These are phyloP conservation scores for Tetrapedia diversipes DNA, from an alignment of 2,888 invertebrate genomes.

Conservation along the genomic window DNA sequence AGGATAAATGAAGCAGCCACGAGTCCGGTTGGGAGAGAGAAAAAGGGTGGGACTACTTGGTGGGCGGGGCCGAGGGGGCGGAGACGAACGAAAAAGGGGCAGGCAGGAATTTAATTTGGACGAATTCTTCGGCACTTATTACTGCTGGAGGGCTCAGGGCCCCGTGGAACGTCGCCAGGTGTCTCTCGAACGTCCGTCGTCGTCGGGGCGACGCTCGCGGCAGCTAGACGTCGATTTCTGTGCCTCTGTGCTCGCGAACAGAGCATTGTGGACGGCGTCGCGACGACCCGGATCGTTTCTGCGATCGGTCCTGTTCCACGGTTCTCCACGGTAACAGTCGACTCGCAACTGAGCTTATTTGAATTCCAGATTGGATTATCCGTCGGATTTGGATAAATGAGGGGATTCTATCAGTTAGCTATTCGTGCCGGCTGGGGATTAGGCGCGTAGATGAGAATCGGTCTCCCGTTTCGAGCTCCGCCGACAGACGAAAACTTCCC, in stretches of 20 bases:
- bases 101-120: conserved; percentile 77
- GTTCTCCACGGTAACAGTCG: conserved; percentile 54
- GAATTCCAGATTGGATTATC: conserved; percentile 80
- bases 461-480: conserved; percentile 19
- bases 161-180: conserved; percentile 59
- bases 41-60: background rate
- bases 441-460: conserved; percentile 57
- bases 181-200: conserved; percentile 51
- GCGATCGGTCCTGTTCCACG: conserved; percentile 38
- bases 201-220: conserved; percentile 43
- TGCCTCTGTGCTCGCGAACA: conserved; percentile 8
- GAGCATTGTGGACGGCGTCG: conserved; percentile 34
- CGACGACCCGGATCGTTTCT: conserved; percentile 31
- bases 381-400: conserved; percentile 78
- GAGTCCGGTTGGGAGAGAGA: background rate
- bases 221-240: conserved; percentile 7
- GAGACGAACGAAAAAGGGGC: conserved; percentile 60
- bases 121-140: conserved; percentile 78
- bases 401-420: conserved; percentile 76
- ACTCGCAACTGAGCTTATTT: conserved; percentile 72
- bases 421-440: conserved; percentile 56
- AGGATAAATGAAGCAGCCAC: conserved; percentile 22
- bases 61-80: background rate
- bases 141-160: conserved; percentile 56
- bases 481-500: conserved; percentile 22